Base-by-base conservation (phyloP, 35 echinoderm and acorn worm genomes). In the Lytechinus variegatus region DNA sequence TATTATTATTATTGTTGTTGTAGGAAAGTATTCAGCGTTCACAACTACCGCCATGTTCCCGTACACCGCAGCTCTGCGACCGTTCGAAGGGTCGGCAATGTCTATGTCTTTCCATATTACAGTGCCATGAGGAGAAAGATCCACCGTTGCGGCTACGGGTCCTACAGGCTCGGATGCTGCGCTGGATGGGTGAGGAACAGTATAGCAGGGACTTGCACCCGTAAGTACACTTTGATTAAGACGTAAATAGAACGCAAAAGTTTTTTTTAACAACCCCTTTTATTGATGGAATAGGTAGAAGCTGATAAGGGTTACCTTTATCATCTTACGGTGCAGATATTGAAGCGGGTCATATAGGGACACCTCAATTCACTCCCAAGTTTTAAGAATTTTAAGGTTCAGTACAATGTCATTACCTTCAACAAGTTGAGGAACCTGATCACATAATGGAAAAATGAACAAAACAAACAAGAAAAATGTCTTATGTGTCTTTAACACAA, bases 61-160 rank as follows among this genome's bases (percentile, higher is more conserved):
- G 95, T 97, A 5, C 54, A 93, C 19, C 87, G 96, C 10, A 92
- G 87, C 28, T 87, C 96, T 55, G 96, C 96, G 11, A 93, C 61
- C 51, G 96, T 97, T 71, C 96, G 95, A 89, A 88, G 94, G 86
- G 60, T 95, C 53, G 96, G 96, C 52, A 97, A 97, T 72, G 95
- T 95, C 13, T 97, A 97, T n/a, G 95, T 97, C 54, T 97, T 97
- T 91, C 96, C 96, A 51, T 86, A 28, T 12, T 97, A 97, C 72
- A 97, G 96, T 92, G 96, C 96, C 53, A 92, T 89, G 8, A 93
- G 71, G 92, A 93, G 55, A 28, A 92, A 58, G 21, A 94, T 97
- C 61, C 54, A 95, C 52, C 24, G 90, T 0, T 97, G 96, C 54
- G 92, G 90, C 33, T 95, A 95, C 27, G 89, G 95, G 10, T 89